Conservation (phyloP, 2,888 invertebrate species). For the Uropetala carovei region DNA sequence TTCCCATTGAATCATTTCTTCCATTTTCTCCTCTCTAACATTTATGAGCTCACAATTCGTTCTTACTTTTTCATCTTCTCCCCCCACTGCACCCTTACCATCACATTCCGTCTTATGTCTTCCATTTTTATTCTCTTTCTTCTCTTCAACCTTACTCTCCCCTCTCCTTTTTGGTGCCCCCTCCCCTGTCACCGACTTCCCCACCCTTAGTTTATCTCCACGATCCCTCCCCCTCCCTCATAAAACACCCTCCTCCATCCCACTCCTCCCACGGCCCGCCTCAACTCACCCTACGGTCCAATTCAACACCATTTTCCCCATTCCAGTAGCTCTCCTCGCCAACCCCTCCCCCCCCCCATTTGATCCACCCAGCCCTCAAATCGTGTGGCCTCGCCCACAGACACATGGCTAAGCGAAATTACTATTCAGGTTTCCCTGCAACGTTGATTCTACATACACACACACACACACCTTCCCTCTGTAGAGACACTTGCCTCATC, state of each 20-base stretch:
- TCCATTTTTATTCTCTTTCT: too few relatives aligned
- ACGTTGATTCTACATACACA: not conserved
- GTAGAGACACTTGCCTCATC: not conserved
- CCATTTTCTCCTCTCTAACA: too few relatives aligned
- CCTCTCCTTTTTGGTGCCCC: not conserved
- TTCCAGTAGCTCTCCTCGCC: not conserved
- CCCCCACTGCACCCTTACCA: too few relatives aligned
- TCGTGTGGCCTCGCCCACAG: not conserved
- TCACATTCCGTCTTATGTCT: too few relatives aligned
- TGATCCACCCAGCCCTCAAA: not conserved
- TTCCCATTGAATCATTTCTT: too few relatives aligned
- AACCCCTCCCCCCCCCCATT: too few relatives aligned
- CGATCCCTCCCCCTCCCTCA: too few relatives aligned
- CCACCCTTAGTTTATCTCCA: too few relatives aligned
- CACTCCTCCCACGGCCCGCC: not conserved
- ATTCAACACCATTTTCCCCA: not conserved
- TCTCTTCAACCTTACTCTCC: not conserved
- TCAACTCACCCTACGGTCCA: not conserved
- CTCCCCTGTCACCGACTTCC: not conserved
- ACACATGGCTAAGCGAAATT: not conserved
- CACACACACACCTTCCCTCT: not conserved
- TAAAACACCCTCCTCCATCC: too few relatives aligned
- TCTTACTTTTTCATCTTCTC: too few relatives aligned
- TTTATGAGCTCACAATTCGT: too few relatives aligned
- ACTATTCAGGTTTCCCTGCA: not conserved